phyloP scores from a whole-genome alignment of 2,797 vertebrate species.

The Acrossocheilus fasciatus region DNA sequence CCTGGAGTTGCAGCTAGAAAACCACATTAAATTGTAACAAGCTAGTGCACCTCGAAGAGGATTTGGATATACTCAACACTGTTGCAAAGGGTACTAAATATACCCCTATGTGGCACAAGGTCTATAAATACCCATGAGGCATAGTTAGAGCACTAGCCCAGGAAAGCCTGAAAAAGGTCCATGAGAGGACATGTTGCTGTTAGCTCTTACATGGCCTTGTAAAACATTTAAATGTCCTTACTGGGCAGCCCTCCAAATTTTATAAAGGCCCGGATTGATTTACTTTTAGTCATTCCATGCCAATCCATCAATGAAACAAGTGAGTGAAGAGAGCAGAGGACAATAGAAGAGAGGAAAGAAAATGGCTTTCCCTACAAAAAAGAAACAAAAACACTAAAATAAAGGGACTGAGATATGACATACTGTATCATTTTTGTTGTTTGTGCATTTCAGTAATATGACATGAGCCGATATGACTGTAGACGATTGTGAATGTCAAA shows the following conservation, averaged over 20 bases:
- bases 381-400: neutral
- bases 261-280: slow-evolving; percentile 36
- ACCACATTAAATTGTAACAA: slow-evolving; percentile 28
- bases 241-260: slow-evolving; percentile 44
- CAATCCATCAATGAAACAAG: slow-evolving; percentile 46
- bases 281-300: slow-evolving; percentile 22
- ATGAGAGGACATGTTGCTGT: slow-evolving; percentile 24
- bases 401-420: neutral
- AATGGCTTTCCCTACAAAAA: neutral
- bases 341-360: neutral
- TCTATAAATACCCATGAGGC: slow-evolving; percentile 40
- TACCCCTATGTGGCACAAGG: slow-evolving; percentile 23
- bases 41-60: neutral
- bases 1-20: slow-evolving; percentile 9
- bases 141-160: slow-evolving; percentile 11
- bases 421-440: neutral
- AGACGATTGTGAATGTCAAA: neutral
- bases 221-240: slow-evolving; percentile 37
- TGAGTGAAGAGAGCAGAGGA: neutral
- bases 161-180: slow-evolving; percentile 29
- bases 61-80: slow-evolving; percentile 19
- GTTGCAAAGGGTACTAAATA: slow-evolving; percentile 28
- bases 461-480: neutral
- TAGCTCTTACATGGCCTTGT: neutral
- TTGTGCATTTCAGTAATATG: neutral